A percentile compares a stretch with the other conserved stretches of the same genome.
phyloP scores from a whole-genome alignment of 2,113 vertebrate species.

The Stigmatopora argus region DNA sequence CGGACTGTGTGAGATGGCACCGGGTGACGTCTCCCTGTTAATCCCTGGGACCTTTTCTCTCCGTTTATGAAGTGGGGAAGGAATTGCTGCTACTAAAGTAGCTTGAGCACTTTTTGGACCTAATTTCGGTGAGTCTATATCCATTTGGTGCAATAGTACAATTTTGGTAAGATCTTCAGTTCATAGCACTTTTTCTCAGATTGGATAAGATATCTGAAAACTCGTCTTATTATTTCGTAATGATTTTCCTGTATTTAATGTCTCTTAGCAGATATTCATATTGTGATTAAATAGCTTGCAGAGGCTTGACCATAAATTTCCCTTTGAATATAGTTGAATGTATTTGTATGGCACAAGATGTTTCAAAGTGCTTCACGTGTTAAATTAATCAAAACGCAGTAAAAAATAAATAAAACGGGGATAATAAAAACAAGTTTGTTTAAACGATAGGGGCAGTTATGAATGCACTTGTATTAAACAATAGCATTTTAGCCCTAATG shows the following conservation, averaged over 20 bases:
- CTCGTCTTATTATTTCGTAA: background rate
- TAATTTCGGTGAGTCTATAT: slow-evolving; percentile 32
- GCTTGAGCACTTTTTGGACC: background rate
- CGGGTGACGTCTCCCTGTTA: slow-evolving; percentile 45
- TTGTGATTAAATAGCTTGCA: background rate
- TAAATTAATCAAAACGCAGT: too few species aligned
- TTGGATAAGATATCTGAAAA: background rate
- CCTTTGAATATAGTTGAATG: background rate
- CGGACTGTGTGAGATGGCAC: slow-evolving; percentile 31
- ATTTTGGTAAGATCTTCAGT: background rate
- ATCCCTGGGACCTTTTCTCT: slow-evolving; percentile 37
- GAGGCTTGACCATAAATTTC: background rate
- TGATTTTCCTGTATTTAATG: background rate
- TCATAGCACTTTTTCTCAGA: background rate
- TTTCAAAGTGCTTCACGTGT: too few species aligned
- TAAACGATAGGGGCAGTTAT: too few species aligned
- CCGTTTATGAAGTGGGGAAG: slow-evolving; percentile 5
- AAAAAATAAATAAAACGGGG: too few species aligned
- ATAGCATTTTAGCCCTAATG: too few species aligned
- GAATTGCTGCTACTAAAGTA: slow-evolving; percentile 4
- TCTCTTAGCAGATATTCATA: background rate
- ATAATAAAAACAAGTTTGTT: too few species aligned
- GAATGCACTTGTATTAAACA: too few species aligned
- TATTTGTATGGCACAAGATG: too few species aligned
- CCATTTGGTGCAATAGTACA: background rate